Evolutionary conservation across 2,113 vertebrate species (phyloP).

Genomic region (Procapra przewalskii): DNA sequence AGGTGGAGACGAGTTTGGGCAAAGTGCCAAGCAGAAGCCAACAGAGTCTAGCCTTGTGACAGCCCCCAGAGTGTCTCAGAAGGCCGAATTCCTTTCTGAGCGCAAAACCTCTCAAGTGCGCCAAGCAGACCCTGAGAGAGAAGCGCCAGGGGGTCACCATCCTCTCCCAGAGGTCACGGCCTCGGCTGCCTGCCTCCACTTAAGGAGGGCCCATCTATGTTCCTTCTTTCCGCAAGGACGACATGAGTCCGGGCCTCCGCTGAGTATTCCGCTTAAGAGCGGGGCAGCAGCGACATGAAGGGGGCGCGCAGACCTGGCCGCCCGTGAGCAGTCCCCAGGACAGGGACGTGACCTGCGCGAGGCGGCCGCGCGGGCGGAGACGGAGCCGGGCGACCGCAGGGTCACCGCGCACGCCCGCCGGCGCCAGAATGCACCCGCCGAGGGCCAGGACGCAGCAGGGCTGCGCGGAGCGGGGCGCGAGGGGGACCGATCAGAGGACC

Average conservation of each 20-base stretch:
- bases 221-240: neutral
- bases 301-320: neutral
- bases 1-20: conserved; percentile 79
- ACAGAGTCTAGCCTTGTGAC: neutral
- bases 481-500: no score
- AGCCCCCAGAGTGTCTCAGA: neutral
- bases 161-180: neutral
- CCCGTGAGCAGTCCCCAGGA: neutral
- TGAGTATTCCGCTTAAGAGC: neutral
- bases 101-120: neutral
- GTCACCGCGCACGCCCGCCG: neutral
- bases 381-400: neutral
- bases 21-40: conserved; percentile 70
- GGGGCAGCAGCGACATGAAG: neutral
- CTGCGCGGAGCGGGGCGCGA: neutral
- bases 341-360: neutral
- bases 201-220: neutral
- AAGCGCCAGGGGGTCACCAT: conserved; percentile 56
- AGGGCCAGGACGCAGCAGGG: neutral
- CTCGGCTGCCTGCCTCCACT: neutral
- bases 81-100: neutral
- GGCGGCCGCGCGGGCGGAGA: neutral
- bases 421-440: neutral
- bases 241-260: neutral
- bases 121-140: conserved; percentile 15